phyloP scores from a whole-genome alignment of 2,888 invertebrate genomes.

The Brassicogethes aeneus region DNA sequence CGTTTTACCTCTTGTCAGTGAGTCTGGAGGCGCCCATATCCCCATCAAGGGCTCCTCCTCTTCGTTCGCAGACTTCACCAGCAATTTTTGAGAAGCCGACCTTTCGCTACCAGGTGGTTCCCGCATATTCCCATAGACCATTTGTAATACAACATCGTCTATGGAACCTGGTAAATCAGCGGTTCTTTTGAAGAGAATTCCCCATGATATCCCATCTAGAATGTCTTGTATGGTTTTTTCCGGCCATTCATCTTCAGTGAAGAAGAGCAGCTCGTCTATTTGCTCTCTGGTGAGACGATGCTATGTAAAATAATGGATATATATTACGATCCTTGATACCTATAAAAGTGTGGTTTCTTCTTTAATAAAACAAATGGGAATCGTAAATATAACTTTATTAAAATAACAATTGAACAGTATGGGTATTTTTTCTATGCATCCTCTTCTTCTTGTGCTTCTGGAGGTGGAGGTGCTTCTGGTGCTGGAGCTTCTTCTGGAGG shows the following conservation, averaged over 20 bases:
- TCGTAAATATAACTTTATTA: too few relatives aligned
- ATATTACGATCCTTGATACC: too few relatives aligned
- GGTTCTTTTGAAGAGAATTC: slow-evolving; percentile 23
- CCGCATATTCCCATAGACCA: slow-evolving; percentile 32
- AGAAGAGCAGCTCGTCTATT: slow-evolving; percentile 33
- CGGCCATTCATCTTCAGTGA: slow-evolving; percentile 22
- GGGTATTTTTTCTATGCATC: too few relatives aligned
- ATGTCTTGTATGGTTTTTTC: slow-evolving; percentile 21
- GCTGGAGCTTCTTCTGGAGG: neutral
- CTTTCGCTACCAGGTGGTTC: slow-evolving; percentile 30
- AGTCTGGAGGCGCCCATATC: slow-evolving; percentile 41
- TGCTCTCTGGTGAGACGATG: slow-evolving; percentile 20
- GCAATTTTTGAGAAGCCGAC: slow-evolving; percentile 23
- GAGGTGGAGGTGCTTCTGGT: slow-evolving; percentile 3
- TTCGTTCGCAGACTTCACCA: slow-evolving; percentile 8
- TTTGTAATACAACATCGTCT: slow-evolving; percentile 29
- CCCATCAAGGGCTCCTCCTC: slow-evolving; percentile 25
- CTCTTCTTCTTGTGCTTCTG: slow-evolving; percentile 4
- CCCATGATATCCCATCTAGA: slow-evolving; percentile 5
- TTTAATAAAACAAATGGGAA: too few relatives aligned
- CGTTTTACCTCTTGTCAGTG: slow-evolving; percentile 32
- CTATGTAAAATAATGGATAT: too few relatives aligned
- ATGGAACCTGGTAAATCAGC: slow-evolving; percentile 27
- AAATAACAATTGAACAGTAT: too few relatives aligned
- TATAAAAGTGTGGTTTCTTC: too few relatives aligned